Evolutionary conservation across 2,888 invertebrate genomes (phyloP).

Genomic region (Argyresthia goedartella): DNA sequence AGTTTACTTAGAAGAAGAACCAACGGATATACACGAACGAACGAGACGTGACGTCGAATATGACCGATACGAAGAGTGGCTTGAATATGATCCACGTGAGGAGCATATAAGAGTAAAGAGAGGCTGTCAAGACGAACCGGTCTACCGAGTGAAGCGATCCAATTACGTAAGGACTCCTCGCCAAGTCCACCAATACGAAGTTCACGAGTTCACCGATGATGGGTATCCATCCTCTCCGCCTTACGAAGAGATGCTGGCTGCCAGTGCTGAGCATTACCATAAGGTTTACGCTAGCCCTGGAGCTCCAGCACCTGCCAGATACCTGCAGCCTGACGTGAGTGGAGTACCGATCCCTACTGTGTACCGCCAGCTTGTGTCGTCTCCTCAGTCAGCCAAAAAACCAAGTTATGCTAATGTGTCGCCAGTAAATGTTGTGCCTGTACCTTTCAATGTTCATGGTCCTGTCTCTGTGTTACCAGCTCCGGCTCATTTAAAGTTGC

Average conservation of each 20-base stretch:
- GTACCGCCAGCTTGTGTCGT: conserved; percentile 13
- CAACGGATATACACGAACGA: conserved; percentile 12
- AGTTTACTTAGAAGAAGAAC: conserved; percentile 31
- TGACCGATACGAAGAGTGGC: conserved; percentile 25
- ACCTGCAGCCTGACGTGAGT: conserved; percentile 30
- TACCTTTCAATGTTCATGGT: neutral
- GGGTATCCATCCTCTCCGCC: conserved; percentile 30
- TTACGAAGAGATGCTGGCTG: conserved; percentile 57
- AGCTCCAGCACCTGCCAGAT: conserved; percentile 22
- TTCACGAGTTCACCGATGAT: conserved; percentile 48
- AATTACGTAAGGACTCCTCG: conserved; percentile 29
- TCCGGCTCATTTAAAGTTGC: too few species aligned
- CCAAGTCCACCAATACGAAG: conserved; percentile 54
- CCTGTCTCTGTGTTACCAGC: neutral
- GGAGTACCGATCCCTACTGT: conserved; percentile 17
- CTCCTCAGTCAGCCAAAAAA: conserved; percentile 6
- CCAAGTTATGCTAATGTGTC: neutral
- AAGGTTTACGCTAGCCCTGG: conserved; percentile 35
- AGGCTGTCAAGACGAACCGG: conserved; percentile 24
- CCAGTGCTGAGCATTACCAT: conserved; percentile 58
- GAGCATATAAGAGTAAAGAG: conserved; percentile 45
- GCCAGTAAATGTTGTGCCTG: conserved; percentile 1
- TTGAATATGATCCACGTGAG: conserved; percentile 27
- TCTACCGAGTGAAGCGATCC: conserved; percentile 22
- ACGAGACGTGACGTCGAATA: neutral